Conservation (phyloP, 1,140 invertebrate species). For the Meloidogyne floridensis region DNA sequence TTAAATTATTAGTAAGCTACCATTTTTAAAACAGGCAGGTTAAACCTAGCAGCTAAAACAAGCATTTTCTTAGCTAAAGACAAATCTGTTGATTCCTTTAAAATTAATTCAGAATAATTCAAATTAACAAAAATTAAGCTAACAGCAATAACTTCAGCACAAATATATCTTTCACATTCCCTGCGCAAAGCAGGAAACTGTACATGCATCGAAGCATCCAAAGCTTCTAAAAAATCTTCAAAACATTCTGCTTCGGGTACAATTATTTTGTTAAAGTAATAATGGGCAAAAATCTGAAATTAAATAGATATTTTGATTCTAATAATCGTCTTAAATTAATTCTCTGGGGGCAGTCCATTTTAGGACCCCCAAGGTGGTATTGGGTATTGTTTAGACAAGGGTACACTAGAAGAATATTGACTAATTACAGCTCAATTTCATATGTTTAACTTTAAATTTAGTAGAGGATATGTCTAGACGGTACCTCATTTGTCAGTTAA, state of each 20-base stretch:
- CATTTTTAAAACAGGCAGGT: slow-evolving; percentile 46
- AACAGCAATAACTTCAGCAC: slow-evolving; percentile 45
- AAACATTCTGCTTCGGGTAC: slow-evolving; percentile 44
- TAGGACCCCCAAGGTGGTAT: too few relatives aligned
- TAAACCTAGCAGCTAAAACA: slow-evolving; percentile 47
- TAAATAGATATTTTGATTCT: not conserved
- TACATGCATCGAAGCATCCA: slow-evolving; percentile 38
- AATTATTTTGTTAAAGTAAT: slow-evolving; percentile 46
- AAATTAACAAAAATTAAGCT: not conserved
- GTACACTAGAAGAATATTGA: too few relatives aligned
- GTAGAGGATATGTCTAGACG: too few relatives aligned
- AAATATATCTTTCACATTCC: slow-evolving; percentile 51
- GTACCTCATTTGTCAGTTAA: too few relatives aligned
- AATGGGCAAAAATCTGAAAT: slow-evolving; percentile 46
- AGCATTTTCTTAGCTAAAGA: slow-evolving; percentile 52
- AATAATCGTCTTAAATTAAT: too few relatives aligned
- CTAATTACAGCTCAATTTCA: too few relatives aligned
- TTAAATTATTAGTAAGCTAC: not conserved
- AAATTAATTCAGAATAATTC: slow-evolving; percentile 6
- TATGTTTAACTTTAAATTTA: too few relatives aligned
- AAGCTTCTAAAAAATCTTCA: slow-evolving; percentile 48
- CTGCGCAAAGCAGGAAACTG: slow-evolving; percentile 41
- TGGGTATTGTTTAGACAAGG: too few relatives aligned
- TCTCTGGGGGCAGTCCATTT: too few relatives aligned
- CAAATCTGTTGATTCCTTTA: slow-evolving; percentile 47